Evolutionary conservation across 2,888 invertebrate species (phyloP).

Genomic region (Aquatica leii): DNA sequence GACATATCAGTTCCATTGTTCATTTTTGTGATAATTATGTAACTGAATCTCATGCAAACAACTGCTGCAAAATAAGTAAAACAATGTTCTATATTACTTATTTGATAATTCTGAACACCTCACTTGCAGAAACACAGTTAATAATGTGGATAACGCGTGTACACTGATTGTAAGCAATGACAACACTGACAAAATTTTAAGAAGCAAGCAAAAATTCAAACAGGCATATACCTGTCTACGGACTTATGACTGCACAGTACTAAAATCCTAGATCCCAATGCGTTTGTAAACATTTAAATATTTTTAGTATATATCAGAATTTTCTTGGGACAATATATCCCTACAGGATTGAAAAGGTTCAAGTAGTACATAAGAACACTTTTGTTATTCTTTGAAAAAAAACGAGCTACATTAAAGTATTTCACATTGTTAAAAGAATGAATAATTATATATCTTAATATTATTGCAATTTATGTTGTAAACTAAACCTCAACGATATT

Average conservation of each 20-base stretch:
- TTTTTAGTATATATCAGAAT: background rate
- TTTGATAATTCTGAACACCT: too few relatives aligned
- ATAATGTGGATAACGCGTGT: background rate
- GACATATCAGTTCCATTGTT: slow-evolving; percentile 1
- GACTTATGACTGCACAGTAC: background rate
- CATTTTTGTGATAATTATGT: background rate
- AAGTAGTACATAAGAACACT: too few relatives aligned
- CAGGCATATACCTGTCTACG: background rate
- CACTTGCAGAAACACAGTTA: slow-evolving; percentile 2
- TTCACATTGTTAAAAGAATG: too few relatives aligned
- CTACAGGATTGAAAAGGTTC: background rate
- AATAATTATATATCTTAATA: too few relatives aligned
- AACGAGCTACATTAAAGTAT: too few relatives aligned
- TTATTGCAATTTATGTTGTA: too few relatives aligned
- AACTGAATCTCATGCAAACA: background rate
- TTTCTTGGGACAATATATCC: background rate
- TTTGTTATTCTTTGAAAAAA: too few relatives aligned
- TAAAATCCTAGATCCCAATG: background rate
- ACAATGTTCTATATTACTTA: background rate
- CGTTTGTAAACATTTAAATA: background rate
- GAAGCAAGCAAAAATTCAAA: background rate
- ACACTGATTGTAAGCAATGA: background rate
- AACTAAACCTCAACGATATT: too few relatives aligned
- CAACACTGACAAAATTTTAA: background rate
- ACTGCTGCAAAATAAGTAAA: background rate